Percentiles rank a stretch among this genome's conserved stretches.
Conservation (phyloP, 2,797 vertebrate species). For the Labroides dimidiatus region DNA sequence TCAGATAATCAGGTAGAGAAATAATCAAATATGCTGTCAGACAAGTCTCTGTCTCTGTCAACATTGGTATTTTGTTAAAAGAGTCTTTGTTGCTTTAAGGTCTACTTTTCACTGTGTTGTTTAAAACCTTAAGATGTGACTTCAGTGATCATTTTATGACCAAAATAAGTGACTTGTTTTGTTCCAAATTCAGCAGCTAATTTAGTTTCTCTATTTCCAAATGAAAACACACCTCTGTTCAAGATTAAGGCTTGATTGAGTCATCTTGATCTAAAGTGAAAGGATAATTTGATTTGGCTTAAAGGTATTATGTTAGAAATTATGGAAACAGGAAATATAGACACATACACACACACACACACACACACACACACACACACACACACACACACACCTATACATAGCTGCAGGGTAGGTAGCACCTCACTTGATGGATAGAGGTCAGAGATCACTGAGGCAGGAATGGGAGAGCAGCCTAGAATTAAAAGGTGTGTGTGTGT, state of each 20-base stretch:
- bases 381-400: conserved; percentile 22
- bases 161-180: no score
- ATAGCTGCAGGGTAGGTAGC: conserved; percentile 40
- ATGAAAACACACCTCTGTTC: not conserved
- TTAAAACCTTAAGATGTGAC: no score
- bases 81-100: no score
- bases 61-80: no score
- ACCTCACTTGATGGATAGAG: conserved; percentile 60
- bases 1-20: no score
- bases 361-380: not conserved
- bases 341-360: conserved; percentile 2
- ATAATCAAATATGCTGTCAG: no score
- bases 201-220: not conserved
- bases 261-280: not conserved
- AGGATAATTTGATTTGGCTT: not conserved
- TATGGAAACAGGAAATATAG: not conserved
- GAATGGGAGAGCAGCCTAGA: conserved; percentile 43
- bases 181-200: not conserved
- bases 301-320: not conserved
- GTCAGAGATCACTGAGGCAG: conserved; percentile 59
- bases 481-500: conserved; percentile 39
- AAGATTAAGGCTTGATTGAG: not conserved
- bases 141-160: no score
- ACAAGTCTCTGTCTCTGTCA: no score
- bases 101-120: no score